Percentiles rank a stretch among this genome's conserved stretches.
phyloP scores from a whole-genome alignment of 2,888 invertebrate genomes.

The Dryobota labecula region DNA sequence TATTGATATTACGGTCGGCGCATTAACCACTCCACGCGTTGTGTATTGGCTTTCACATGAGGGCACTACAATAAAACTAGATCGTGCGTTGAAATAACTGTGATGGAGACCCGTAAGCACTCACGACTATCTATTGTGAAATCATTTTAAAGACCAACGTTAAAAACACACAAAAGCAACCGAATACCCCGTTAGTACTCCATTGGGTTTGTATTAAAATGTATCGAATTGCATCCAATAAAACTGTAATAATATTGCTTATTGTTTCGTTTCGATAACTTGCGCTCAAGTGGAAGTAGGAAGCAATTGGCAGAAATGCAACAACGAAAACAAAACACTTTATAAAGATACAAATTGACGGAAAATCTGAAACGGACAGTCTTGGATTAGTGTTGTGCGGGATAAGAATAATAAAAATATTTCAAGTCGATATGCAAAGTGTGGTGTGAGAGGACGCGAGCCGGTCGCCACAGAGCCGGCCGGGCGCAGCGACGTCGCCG shows the following conservation, averaged over 20 bases:
- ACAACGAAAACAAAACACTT: conserved; percentile 38
- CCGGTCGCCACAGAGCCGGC: conserved; percentile 51
- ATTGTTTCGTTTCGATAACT: conserved; percentile 62
- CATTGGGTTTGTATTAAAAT: conserved; percentile 44
- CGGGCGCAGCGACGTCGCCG: conserved; percentile 67
- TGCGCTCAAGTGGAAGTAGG: conserved; percentile 48
- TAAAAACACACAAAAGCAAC: conserved; percentile 41
- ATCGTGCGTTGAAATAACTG: conserved; percentile 68
- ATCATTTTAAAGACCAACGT: conserved; percentile 55
- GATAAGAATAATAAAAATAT: conserved; percentile 47
- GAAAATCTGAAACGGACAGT: conserved; percentile 16
- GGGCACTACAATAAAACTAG: conserved; percentile 80
- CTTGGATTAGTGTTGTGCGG: conserved; percentile 29
- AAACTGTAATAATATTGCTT: conserved; percentile 61
- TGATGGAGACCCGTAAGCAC: conserved; percentile 40
- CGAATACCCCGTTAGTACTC: conserved; percentile 24
- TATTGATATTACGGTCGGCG: conserved; percentile 86
- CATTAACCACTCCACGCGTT: conserved; percentile 84
- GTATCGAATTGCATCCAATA: conserved; percentile 63
- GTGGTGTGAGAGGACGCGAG: conserved; percentile 51
- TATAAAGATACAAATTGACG: conserved; percentile 24
- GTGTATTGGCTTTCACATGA: conserved; percentile 82
- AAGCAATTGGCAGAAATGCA: conserved; percentile 57
- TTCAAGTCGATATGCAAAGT: conserved; percentile 74
- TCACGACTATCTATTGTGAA: conserved; percentile 46